Evolutionary conservation across 2,888 invertebrate genomes (phyloP).

Genomic region (Anthrax anthrax): DNA sequence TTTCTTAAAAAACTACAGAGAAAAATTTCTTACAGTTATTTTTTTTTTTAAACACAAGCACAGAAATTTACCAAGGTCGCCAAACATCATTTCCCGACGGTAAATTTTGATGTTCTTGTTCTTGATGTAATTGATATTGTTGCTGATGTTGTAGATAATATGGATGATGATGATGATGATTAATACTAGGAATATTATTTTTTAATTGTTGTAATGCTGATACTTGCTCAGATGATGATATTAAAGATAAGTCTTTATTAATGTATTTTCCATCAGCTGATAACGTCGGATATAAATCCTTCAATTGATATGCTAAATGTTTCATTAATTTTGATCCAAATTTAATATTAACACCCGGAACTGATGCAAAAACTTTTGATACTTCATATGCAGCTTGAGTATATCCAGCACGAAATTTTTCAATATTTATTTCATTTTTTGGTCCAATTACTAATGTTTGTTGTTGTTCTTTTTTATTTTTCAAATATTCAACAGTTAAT

Average conservation of each 20-base stretch:
- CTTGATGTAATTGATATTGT: background rate
- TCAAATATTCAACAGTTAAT: constrained; percentile 54
- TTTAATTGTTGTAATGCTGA: background rate
- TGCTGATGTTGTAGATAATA: background rate
- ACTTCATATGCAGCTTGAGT: constrained; percentile 83
- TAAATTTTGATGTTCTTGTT: constrained; percentile 3
- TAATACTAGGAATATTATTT: too few relatives aligned
- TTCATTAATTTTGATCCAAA: constrained; percentile 80
- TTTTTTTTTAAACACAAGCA: too few relatives aligned
- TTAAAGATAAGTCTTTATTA: too few relatives aligned
- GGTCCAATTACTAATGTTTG: constrained; percentile 24
- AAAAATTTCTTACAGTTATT: too few relatives aligned
- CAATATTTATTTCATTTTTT: constrained; percentile 43
- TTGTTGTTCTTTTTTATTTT: constrained; percentile 19
- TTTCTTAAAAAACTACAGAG: too few relatives aligned
- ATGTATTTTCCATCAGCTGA: background rate
- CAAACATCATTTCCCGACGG: constrained; percentile 12
- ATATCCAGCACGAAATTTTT: constrained; percentile 75
- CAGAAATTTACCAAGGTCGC: constrained; percentile 20
- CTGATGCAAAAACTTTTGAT: constrained; percentile 66
- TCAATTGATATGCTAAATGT: constrained; percentile 71
- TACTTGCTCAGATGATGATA: background rate
- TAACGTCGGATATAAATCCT: constrained; percentile 29
- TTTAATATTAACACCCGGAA: constrained; percentile 72
- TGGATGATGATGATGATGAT: background rate